Evolutionary conservation across 2,113 vertebrate species (phyloP).

Genomic region (Calyptommatus sinebrachiatus): DNA sequence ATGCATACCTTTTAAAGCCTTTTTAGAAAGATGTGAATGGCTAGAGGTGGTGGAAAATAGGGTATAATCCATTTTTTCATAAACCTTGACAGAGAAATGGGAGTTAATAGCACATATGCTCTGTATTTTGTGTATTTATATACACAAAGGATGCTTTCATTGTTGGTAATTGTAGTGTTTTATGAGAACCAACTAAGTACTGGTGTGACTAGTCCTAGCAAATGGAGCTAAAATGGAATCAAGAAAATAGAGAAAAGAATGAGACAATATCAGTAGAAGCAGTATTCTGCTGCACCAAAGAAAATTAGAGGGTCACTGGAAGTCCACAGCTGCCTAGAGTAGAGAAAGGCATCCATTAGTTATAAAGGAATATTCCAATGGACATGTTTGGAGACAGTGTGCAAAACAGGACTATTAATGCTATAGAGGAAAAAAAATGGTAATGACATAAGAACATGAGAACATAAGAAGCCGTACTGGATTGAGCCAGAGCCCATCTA

Average conservation of each 20-base stretch:
- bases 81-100: background rate
- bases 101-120: slow-evolving; percentile 3
- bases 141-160: background rate
- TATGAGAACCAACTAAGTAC: background rate
- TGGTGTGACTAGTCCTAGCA: background rate
- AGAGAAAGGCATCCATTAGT: background rate
- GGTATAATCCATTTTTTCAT: background rate
- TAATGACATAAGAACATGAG: too few relatives aligned
- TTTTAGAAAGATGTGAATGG: background rate
- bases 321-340: background rate
- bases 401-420: background rate
- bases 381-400: background rate
- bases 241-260: background rate
- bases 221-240: background rate
- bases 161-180: background rate
- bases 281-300: background rate
- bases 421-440: background rate
- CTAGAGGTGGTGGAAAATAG: background rate
- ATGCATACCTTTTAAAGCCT: background rate
- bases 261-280: background rate
- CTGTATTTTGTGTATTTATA: background rate
- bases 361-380: background rate
- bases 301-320: background rate
- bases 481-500: too few relatives aligned
- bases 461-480: too few relatives aligned